phyloP scores from a whole-genome alignment of 2,797 vertebrate species.

The Hoplostethus atlanticus region DNA sequence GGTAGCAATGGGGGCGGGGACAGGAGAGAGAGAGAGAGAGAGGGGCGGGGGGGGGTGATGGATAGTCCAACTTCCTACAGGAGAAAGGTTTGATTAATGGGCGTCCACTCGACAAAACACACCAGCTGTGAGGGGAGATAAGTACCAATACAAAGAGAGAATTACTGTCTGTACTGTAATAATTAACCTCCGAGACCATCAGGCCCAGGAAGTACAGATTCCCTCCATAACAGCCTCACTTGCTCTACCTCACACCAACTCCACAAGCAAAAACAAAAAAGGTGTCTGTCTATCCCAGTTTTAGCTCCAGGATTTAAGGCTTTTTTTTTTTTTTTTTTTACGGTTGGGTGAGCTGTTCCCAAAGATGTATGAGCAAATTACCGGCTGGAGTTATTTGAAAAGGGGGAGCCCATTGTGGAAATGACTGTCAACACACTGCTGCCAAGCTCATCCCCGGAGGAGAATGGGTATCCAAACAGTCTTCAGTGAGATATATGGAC shows the following conservation, averaged over 20 bases:
- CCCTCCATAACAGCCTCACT: slow-evolving; percentile 47
- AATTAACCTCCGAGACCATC: slow-evolving; percentile 87
- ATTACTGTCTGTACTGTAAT: slow-evolving; percentile 88
- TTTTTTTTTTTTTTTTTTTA: slow-evolving; percentile 34
- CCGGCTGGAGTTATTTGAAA: slow-evolving; percentile 70
- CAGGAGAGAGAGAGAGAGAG: slow-evolving; percentile 10
- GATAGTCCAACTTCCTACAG: slow-evolving; percentile 88
- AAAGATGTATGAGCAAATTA: slow-evolving; percentile 77
- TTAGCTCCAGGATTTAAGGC: slow-evolving; percentile 66
- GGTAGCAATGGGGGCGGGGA: slow-evolving; percentile 64
- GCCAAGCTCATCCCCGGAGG: slow-evolving; percentile 64
- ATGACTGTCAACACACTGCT: slow-evolving; percentile 64
- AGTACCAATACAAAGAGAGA: slow-evolving; percentile 87
- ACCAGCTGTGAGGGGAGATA: slow-evolving; percentile 92
- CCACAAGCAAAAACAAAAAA: slow-evolving; percentile 9
- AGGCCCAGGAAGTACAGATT: slow-evolving; percentile 72
- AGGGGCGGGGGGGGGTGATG: slow-evolving; percentile 80
- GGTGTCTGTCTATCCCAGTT: slow-evolving; percentile 49
- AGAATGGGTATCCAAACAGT: slow-evolving; percentile 63
- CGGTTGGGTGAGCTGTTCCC: slow-evolving; percentile 63
- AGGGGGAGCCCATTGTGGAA: slow-evolving; percentile 70
- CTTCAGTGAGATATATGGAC: slow-evolving; percentile 61
- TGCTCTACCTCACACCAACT: slow-evolving; percentile 44
- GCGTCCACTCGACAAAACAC: slow-evolving; percentile 84
- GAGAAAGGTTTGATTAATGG: slow-evolving; percentile 93